Percentiles rank a stretch among this genome's conserved stretches.
These are phyloP conservation scores for Oreochromis spilurus DNA, from an alignment of 2,113 vertebrate species.

Conservation along the genomic window DNA sequence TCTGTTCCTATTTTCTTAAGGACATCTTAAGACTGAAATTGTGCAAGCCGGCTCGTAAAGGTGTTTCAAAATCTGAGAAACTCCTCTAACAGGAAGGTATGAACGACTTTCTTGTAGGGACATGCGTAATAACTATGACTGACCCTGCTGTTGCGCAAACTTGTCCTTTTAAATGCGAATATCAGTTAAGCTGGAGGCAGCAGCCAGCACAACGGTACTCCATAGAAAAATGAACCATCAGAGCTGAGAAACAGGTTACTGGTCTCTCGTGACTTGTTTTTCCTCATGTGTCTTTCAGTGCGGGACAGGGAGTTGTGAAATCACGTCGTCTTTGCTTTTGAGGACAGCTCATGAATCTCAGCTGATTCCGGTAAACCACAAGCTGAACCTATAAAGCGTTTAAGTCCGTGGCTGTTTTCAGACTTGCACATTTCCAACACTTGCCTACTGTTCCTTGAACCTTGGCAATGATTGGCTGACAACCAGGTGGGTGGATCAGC, in stretches of 20 bases:
- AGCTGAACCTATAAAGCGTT: not conserved
- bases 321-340: not conserved
- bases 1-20: not conserved
- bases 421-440: conserved; percentile 31
- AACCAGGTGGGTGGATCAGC: conserved; percentile 49
- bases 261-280: not conserved
- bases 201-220: not conserved
- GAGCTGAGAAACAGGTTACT: not conserved
- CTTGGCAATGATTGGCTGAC: conserved; percentile 47
- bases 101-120: not conserved
- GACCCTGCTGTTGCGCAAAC: not conserved
- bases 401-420: conserved; percentile 1
- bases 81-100: not conserved
- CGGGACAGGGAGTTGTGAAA: not conserved
- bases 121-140: not conserved
- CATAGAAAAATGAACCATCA: not conserved
- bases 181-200: not conserved
- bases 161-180: not conserved
- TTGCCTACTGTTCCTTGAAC: conserved; percentile 31
- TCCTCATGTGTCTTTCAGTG: not conserved
- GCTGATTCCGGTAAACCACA: conserved; percentile 18
- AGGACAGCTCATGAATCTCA: not conserved
- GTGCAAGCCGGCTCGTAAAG: not conserved
- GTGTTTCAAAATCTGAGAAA: not conserved
- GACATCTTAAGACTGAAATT: not conserved